These are phyloP conservation scores for Steatocranus sp. DNA, from an alignment of 2,797 vertebrate genomes.

Conservation along the genomic window DNA sequence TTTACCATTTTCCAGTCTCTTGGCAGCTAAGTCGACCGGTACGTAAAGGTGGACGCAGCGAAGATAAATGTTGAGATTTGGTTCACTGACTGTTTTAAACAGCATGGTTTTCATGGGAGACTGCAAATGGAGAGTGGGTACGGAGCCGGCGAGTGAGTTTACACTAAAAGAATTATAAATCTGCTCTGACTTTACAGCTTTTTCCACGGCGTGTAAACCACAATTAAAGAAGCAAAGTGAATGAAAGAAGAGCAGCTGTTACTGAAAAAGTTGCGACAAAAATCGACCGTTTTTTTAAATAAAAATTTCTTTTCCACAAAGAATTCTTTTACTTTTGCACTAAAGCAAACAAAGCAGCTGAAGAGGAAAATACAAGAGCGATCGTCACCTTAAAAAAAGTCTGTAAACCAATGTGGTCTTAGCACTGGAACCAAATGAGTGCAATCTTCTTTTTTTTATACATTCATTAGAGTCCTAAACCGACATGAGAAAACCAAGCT, in stretches of 20 bases:
- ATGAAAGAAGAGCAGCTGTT: background rate
- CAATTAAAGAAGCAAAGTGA: background rate
- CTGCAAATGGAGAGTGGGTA: background rate
- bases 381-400: background rate
- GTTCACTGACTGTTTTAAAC: constrained; percentile 39
- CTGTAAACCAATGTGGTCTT: background rate
- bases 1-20: constrained; percentile 15
- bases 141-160: background rate
- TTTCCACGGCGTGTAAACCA: background rate
- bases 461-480: background rate
- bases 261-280: background rate
- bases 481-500: background rate
- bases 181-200: background rate
- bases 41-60: constrained; percentile 20
- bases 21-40: constrained; percentile 3
- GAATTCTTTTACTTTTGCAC: background rate
- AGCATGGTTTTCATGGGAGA: constrained; percentile 27
- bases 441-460: background rate
- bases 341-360: background rate
- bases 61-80: constrained; percentile 54
- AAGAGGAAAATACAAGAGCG: background rate
- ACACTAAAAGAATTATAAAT: background rate
- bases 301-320: background rate
- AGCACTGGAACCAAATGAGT: constrained; percentile 7
- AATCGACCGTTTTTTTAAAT: background rate